These are phyloP conservation scores for Papilio protenor DNA, from an alignment of 2,888 invertebrate genomes.

Conservation along the genomic window DNA sequence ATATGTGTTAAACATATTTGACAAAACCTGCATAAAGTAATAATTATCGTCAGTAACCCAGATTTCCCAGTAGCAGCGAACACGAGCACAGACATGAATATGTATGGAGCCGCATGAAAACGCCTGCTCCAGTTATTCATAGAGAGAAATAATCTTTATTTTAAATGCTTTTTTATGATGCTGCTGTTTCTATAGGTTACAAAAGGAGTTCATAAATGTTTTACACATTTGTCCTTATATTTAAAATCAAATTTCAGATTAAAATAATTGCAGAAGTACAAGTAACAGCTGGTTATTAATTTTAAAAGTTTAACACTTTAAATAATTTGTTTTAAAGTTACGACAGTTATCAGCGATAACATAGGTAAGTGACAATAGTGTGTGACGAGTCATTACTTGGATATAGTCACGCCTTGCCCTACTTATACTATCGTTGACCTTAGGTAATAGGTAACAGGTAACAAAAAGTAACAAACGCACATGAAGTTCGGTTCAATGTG, in stretches of 20 bases:
- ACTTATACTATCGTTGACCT: neutral
- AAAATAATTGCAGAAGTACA: neutral
- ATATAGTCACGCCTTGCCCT: constrained; percentile 2
- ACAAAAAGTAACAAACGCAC: constrained; percentile 2
- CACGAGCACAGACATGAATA: constrained; percentile 29
- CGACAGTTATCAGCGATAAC: constrained; percentile 3
- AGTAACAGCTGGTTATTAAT: neutral
- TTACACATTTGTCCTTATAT: neutral
- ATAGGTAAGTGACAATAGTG: neutral
- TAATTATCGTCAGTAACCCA: constrained; percentile 28
- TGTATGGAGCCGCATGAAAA: constrained; percentile 16
- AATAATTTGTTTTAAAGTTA: constrained; percentile 1
- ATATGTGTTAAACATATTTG: neutral
- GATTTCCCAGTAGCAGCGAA: constrained; percentile 8
- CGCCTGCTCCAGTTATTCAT: neutral
- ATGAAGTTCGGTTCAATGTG: neutral
- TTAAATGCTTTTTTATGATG: neutral
- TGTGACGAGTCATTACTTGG: constrained; percentile 1
- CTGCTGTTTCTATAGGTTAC: neutral
- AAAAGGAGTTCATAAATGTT: neutral
- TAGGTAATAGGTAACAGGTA: constrained; percentile 2
- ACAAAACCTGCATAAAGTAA: neutral
- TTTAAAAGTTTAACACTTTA: neutral
- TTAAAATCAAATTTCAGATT: neutral
- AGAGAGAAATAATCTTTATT: neutral